Evolutionary conservation across 2,888 invertebrate genomes (phyloP).

Genomic region (Apoda limacodes): DNA sequence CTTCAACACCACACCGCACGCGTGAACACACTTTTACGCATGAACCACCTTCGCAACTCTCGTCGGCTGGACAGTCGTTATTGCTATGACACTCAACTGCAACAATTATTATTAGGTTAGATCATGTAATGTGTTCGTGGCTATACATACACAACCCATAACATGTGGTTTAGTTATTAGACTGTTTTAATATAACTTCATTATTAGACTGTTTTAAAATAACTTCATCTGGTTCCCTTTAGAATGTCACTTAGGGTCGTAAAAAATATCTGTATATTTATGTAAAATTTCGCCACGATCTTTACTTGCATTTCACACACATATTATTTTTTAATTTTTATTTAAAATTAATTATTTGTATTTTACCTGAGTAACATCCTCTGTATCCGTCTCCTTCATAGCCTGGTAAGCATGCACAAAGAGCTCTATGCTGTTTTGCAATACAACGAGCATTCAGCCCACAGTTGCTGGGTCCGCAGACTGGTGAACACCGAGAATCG

Average conservation of each 20-base stretch:
- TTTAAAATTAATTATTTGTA: not conserved
- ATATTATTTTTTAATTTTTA: slow-evolving; percentile 3
- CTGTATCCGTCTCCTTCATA: slow-evolving; percentile 87
- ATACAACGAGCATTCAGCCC: slow-evolving; percentile 84
- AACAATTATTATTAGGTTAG: too few species aligned
- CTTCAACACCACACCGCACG: slow-evolving; percentile 83
- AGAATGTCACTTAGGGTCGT: too few species aligned
- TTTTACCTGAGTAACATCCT: slow-evolving; percentile 78
- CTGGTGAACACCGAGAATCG: slow-evolving; percentile 78
- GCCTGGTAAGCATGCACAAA: slow-evolving; percentile 85
- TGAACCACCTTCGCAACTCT: slow-evolving; percentile 85
- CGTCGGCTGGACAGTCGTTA: slow-evolving; percentile 83
- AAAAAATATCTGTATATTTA: too few species aligned
- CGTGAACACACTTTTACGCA: slow-evolving; percentile 84
- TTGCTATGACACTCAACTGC: slow-evolving; percentile 87
- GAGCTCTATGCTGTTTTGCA: slow-evolving; percentile 82
- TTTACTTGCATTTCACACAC: not conserved
- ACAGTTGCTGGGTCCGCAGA: slow-evolving; percentile 79
- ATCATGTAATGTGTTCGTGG: too few species aligned
- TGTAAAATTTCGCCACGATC: not conserved
- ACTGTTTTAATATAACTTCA: too few species aligned
- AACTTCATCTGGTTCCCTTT: too few species aligned
- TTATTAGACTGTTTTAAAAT: too few species aligned
- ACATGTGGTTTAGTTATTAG: too few species aligned
- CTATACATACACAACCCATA: too few species aligned